A percentile compares a stretch with the other conserved stretches of the same genome.
Conservation (phyloP, 2,797 vertebrate genomes). For the Pteropus rufus region DNA sequence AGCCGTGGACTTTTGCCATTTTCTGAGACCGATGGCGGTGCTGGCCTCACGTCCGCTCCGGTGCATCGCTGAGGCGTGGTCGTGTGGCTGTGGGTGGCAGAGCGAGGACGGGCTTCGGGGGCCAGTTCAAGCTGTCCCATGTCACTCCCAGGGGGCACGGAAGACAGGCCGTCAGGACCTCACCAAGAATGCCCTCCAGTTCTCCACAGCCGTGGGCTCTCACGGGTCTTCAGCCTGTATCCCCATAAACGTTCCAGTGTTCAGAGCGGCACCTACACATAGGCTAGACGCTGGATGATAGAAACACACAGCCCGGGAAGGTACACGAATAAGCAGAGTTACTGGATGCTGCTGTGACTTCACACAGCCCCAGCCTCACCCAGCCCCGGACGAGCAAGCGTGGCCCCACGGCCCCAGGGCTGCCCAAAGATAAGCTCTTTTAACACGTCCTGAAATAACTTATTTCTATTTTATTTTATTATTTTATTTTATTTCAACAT, state of each 20-base stretch:
- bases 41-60: accelerated
- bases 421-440: background rate
- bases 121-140: too few relatives aligned
- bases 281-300: background rate
- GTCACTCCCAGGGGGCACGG: background rate
- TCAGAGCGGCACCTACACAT: background rate
- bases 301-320: background rate
- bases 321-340: accelerated
- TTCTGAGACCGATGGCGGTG: accelerated
- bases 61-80: accelerated
- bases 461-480: too few relatives aligned
- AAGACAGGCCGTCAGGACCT: background rate
- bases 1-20: background rate
- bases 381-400: too few relatives aligned
- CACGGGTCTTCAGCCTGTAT: too few relatives aligned
- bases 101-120: too few relatives aligned
- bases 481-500: too few relatives aligned
- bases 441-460: background rate
- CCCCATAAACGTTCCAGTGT: accelerated
- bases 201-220: background rate
- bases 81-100: accelerated
- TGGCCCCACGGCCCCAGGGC: accelerated
- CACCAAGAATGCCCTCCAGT: too few relatives aligned
- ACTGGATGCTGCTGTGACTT: background rate
- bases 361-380: accelerated